Evolutionary conservation across 2,113 vertebrate genomes (phyloP).

Genomic region (Leptobrachium leishanense): DNA sequence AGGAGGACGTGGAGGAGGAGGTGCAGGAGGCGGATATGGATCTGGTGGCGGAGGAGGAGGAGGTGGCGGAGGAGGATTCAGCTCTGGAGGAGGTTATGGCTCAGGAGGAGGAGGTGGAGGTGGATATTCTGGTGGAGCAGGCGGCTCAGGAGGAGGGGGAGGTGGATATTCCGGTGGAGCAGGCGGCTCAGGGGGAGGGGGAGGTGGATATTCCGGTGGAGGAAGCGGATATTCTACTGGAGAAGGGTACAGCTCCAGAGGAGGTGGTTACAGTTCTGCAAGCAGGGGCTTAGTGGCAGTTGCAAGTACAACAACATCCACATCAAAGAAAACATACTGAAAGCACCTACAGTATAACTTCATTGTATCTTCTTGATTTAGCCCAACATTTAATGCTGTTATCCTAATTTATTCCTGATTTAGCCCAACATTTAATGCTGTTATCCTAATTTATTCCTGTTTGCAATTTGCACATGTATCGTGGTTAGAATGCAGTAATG

Average conservation of each 20-base stretch:
- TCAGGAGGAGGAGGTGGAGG: conserved; percentile 7
- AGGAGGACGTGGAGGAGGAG: not conserved
- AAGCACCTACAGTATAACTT: conserved; percentile 7
- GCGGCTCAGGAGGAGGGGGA: not conserved
- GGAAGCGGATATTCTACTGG: not conserved
- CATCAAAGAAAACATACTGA: conserved; percentile 19
- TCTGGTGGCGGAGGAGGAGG: not conserved
- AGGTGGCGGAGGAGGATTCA: conserved; percentile 45
- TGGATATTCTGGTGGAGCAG: not conserved
- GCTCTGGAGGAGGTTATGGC: conserved; percentile 28
- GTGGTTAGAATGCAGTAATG: no score
- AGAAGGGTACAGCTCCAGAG: not conserved
- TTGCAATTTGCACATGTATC: no score
- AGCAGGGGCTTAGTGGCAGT: conserved; percentile 9
- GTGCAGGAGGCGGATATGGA: not conserved
- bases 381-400: no score
- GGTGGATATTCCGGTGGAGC: not conserved
- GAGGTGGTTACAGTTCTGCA: conserved; percentile 8
- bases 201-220: conserved; percentile 4
- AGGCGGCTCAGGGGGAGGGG: conserved; percentile 24
- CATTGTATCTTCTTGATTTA: no score
- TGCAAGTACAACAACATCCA: conserved; percentile 21
- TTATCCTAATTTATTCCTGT: no score
- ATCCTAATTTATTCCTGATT: no score
- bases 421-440: no score